phyloP scores from a whole-genome alignment of 2,113 vertebrate species.

The Actenoides lindsayi region DNA sequence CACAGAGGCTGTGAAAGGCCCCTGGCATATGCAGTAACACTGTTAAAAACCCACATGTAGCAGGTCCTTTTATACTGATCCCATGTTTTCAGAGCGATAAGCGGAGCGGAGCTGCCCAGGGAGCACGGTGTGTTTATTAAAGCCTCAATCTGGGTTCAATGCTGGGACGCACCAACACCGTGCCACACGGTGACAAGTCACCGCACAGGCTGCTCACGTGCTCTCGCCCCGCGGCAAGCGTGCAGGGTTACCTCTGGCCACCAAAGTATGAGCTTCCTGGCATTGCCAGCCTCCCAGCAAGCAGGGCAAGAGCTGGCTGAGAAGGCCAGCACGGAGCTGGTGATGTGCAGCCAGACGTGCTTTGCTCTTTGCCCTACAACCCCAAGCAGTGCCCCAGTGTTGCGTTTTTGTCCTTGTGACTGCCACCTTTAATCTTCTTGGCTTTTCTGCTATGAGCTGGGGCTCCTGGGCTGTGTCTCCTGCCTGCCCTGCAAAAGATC shows the following conservation, averaged over 20 bases:
- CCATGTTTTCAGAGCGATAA: not conserved
- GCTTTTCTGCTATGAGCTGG: not conserved
- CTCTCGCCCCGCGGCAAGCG: not conserved
- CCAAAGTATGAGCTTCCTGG: not conserved
- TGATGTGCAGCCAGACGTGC: fast-evolving
- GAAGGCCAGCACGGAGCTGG: fast-evolving
- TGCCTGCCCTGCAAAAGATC: not conserved
- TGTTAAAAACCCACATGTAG: not conserved
- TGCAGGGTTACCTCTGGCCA: not conserved
- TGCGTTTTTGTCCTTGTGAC: fast-evolving
- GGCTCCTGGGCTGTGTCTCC: not conserved
- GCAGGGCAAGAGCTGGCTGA: not conserved
- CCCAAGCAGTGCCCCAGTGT: not conserved
- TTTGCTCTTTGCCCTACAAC: not conserved
- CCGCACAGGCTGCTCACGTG: not conserved
- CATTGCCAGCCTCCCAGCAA: not conserved
- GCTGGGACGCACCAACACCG: not conserved
- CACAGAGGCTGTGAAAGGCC: not conserved
- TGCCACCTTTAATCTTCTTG: not conserved
- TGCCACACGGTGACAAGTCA: fast-evolving
- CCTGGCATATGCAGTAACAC: not conserved
- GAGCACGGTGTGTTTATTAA: not conserved
- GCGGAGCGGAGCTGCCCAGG: not conserved
- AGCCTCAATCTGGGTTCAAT: not conserved
- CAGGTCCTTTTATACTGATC: fast-evolving